Evolutionary conservation across 2,888 invertebrate species (phyloP), one percentile per base, ranked within the genome.

Genomic region (Cyclophora albipunctata): DNA sequence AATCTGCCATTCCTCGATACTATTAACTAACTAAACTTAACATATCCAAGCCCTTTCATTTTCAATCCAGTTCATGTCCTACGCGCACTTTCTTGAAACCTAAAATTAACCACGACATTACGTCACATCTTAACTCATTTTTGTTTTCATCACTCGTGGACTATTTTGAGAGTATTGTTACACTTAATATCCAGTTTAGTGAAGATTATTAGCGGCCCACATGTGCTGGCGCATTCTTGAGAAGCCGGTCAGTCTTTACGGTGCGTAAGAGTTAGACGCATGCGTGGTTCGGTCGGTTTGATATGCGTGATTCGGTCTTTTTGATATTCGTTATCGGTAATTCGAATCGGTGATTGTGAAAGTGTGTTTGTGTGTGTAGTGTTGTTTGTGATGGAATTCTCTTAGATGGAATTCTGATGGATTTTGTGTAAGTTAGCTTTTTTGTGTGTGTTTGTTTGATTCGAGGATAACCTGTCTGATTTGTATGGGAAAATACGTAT

Each of bases 191-290:
- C 20, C 20, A 20, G 20, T 20, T 20, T 20, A 20, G 20, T 20
- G 20, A 20, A 20, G 58, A 63, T 64, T 67, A 59, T 68, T 54
- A 60, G 58, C 59, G 55, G 53, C 63, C 66, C 69, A 75, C 72
- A 71, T 72, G 71, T 69, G 57, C 45, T 56, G 62, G 58, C 62
- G 64, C 62, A 70, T 64, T 71, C 59, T 75, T 74, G 78, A 75
- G 75, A 78, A 68, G 76, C 73, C 72, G 71, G 75, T 66, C 82
- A 84, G 84, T 84, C 70, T 71, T 56, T 67, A 57, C 74, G 73
- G 59, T 73, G 84, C 76, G 73, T 69, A 75, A 70, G 77, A 67
- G 71, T 68, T 69, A 69, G 74, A 63, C 78, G 81, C 76, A 62
- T 75, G 81, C 78, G 78, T 64, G 55, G 56, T 52, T 59, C 49